phyloP scores from a whole-genome alignment of 2,888 invertebrate species.

The Synergus laeviventris region DNA sequence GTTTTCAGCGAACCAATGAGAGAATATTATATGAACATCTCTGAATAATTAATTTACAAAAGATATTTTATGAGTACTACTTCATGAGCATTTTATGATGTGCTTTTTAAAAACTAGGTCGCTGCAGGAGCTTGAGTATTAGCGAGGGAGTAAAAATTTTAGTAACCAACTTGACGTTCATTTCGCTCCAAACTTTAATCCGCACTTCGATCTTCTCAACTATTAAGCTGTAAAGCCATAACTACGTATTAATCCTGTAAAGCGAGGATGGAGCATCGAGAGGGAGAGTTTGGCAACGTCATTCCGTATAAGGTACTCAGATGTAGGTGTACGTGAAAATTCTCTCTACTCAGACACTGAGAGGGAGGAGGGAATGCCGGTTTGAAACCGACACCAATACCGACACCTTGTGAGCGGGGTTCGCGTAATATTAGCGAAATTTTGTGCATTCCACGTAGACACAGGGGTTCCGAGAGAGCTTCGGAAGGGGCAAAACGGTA shows the following conservation, averaged over 20 bases:
- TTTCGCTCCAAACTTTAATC: neutral
- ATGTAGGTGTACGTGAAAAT: constrained; percentile 25
- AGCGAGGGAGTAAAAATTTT: neutral
- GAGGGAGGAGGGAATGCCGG: neutral
- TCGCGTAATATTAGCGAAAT: constrained; percentile 67
- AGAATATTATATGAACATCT: too few relatives aligned
- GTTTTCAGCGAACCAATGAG: too few relatives aligned
- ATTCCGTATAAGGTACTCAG: constrained; percentile 9
- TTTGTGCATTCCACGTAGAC: constrained; percentile 68
- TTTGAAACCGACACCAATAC: constrained; percentile 31
- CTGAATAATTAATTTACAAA: too few relatives aligned
- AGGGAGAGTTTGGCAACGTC: constrained; percentile 41
- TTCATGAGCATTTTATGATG: too few relatives aligned
- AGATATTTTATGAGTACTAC: too few relatives aligned
- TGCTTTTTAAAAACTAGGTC: neutral
- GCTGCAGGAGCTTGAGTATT: neutral
- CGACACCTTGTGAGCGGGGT: constrained; percentile 43
- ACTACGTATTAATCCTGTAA: constrained; percentile 60
- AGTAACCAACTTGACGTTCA: neutral
- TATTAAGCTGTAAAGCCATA: constrained; percentile 59
- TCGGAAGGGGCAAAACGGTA: constrained; percentile 38
- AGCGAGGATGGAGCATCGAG: constrained; percentile 51
- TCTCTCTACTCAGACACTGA: constrained; percentile 4
- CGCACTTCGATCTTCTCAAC: constrained; percentile 56
- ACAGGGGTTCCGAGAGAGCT: constrained; percentile 45